Evolutionary conservation across 2,888 invertebrate genomes (phyloP), one percentile per base, ranked within the genome.

Genomic region (Steinernema scapterisci): DNA sequence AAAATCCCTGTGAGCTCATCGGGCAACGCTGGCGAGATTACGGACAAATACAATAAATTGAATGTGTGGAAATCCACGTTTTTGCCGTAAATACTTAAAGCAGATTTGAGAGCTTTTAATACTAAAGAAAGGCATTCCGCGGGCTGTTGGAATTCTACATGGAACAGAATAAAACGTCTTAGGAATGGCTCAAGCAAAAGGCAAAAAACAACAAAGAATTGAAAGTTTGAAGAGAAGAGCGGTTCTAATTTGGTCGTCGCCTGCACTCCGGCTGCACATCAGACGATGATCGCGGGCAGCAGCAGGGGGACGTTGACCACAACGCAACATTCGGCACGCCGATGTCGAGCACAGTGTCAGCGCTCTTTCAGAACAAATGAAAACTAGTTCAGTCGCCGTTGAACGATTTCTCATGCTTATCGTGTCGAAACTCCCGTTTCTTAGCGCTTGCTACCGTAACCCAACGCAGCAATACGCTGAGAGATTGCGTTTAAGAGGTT

Each of bases 11-110:
- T 38, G 38, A 38, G 5, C 38, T 38, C 9, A 38, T 38, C 38
- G 9, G 38, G 38, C 3, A 38, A 9, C 38, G 38, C 9, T 38
- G 38, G 38, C 38, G 9, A n/a, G n/a, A n/a, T 44, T 38, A 7
- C 16, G 31, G 23, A 43, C 13, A 7, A 31, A 16, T 46, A 27
- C 48, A 73, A 48, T 54, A 46, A 46, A 45, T 9, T 16, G 48
- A 16, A 31, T 71, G 48, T 38, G 44, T 7, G n/a, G 27, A 71
- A n/a, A 45, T 52, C 51, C 7, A 38, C 38, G 6, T 45, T 71
- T 31, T n/a, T 21, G 23, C 23, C 19, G 21, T 6, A 63, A 63
- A 63, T 63, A 63, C 63, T 25, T 63, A 31, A 63, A 63, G 63
- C 16, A 21, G 27, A 31, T 31, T 63, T 25, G 23, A 52, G 19